These are phyloP conservation scores for Cosmia pyralina DNA, from an alignment of 2,888 invertebrate genomes.

Conservation along the genomic window DNA sequence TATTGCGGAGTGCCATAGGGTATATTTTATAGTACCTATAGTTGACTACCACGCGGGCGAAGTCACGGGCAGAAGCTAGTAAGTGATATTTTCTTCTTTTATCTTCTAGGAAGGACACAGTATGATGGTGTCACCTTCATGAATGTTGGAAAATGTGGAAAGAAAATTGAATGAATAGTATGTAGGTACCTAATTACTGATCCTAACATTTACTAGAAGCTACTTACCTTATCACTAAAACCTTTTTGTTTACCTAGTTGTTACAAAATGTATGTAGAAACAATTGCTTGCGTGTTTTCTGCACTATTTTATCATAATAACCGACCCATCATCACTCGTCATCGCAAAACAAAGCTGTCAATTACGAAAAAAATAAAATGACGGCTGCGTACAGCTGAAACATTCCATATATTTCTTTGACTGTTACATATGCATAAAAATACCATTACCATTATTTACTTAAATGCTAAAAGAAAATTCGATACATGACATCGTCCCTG, in stretches of 20 bases:
- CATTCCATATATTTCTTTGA: conserved; percentile 18
- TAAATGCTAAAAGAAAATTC: conserved; percentile 7
- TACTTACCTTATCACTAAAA: background rate
- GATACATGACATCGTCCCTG: background rate
- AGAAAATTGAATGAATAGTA: no score
- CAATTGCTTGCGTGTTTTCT: background rate
- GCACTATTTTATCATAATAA: conserved; percentile 6
- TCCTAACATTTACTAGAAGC: no score
- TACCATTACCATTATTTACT: conserved; percentile 4
- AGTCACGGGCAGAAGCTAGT: background rate
- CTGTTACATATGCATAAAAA: conserved; percentile 17
- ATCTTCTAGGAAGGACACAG: background rate
- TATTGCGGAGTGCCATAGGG: no score
- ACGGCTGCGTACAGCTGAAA: conserved; percentile 30
- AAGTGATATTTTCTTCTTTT: background rate
- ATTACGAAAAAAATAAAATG: background rate
- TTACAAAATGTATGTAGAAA: background rate
- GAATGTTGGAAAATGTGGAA: background rate
- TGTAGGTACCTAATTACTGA: no score
- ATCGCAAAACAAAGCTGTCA: conserved; percentile 28
- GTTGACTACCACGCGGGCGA: no score
- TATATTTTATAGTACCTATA: no score
- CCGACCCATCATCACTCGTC: background rate
- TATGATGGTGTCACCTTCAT: background rate
- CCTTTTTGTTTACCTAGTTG: background rate